Conservation (phyloP, 1,140 invertebrate genomes). For the Oedothorax gibbosus region DNA sequence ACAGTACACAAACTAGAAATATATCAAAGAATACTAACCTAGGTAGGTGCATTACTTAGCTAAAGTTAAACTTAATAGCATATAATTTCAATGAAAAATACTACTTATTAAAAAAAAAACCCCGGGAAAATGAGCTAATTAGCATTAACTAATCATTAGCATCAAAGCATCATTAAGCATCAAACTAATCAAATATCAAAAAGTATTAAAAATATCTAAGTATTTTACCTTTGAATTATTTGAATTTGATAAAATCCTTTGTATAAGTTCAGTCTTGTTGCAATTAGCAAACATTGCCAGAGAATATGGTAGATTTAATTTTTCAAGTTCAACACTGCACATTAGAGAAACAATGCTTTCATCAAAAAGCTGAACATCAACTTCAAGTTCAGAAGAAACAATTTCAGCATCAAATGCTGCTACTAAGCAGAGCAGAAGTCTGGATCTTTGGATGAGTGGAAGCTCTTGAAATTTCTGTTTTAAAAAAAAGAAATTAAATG, state of each 20-base stretch:
- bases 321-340: neutral
- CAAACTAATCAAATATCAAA: neutral
- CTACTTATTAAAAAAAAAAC: too few relatives aligned
- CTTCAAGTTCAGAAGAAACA: neutral
- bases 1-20: too few relatives aligned
- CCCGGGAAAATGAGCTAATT: too few relatives aligned
- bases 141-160: too few relatives aligned
- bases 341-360: neutral
- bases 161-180: too few relatives aligned
- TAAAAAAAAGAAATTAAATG: neutral
- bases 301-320: neutral
- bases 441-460: neutral
- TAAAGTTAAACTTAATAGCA: too few relatives aligned
- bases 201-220: neutral
- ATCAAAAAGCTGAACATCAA: neutral
- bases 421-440: constrained; percentile 9
- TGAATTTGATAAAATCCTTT: constrained; percentile 8
- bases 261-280: constrained; percentile 17
- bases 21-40: too few relatives aligned
- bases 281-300: neutral
- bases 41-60: too few relatives aligned
- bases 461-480: constrained; percentile 1
- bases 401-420: neutral
- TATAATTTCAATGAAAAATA: too few relatives aligned
- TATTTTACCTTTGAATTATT: constrained; percentile 2